Evolutionary conservation across 1,140 invertebrate species (phyloP), one percentile per base, ranked within the genome.

Genomic region (Physella acuta): DNA sequence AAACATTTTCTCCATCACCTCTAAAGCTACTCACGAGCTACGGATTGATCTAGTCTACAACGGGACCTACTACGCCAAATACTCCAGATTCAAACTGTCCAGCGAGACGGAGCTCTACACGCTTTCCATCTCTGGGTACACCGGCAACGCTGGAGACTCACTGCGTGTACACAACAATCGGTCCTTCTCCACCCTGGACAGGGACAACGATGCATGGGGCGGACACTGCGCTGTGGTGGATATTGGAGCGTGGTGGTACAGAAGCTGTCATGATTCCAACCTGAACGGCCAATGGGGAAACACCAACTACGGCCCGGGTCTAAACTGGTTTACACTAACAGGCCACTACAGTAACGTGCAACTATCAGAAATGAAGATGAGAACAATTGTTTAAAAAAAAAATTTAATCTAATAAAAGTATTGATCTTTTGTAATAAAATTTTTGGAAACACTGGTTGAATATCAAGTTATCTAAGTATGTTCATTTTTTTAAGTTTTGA

Each of bases 341-440:
- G 26, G 39, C 24, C 28, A 51, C 33, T 11, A 24, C 3, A 36
- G 37, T 4, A 26, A 17, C 1, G 34, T 63, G 5, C n/a, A 44
- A 28, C 51, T 49, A 49, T 17, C 24, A 30, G 61, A 63, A 24
- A 63, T 63, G 61, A 63, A 63, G 30, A 63, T 63, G 1, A 63
- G 39, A 52, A 1, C 8, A 44, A 44, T n/a, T n/a, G n/a, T n/a
- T n/a, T n/a, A n/a, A n/a, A n/a, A n/a, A n/a, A n/a, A n/a, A n/a
- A n/a, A n/a, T n/a, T n/a, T n/a, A n/a, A n/a, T n/a, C n/a, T n/a
- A n/a, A n/a, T n/a, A n/a, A n/a, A n/a, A n/a, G n/a, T n/a, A n/a
- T n/a, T n/a, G n/a, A n/a, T n/a, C n/a, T n/a, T n/a, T n/a, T n/a
- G n/a, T n/a, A n/a, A n/a, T n/a, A n/a, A n/a, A n/a, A n/a, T n/a